phyloP scores from a whole-genome alignment of 2,888 invertebrate genomes.

The Ceratothoa steindachneri region DNA sequence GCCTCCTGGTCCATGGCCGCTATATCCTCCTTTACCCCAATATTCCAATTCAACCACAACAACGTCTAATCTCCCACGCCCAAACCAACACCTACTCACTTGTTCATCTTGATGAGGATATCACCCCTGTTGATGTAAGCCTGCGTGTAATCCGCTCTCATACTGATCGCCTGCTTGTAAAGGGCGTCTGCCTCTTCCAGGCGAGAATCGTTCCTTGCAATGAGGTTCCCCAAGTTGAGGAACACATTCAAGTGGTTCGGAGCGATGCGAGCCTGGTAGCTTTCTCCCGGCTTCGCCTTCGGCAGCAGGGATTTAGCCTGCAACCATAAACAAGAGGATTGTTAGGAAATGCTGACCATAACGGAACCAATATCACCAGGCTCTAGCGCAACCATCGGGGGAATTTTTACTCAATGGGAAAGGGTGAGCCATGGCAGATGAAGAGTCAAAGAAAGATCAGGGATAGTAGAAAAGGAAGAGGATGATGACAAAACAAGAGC shows the following conservation, averaged over 20 bases:
- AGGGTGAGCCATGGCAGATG: not conserved
- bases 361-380: not conserved
- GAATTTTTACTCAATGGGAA: not conserved
- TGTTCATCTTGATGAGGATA: slow-evolving; percentile 87
- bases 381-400: not conserved
- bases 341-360: not conserved
- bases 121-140: slow-evolving; percentile 97
- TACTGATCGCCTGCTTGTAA: slow-evolving; percentile 91
- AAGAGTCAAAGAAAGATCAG: too few relatives aligned
- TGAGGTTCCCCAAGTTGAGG: slow-evolving; percentile 87
- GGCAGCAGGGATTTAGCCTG: slow-evolving; percentile 81
- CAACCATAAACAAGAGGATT: too few relatives aligned
- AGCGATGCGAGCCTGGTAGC: slow-evolving; percentile 90
- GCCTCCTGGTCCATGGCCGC: too few relatives aligned
- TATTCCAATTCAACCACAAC: too few relatives aligned
- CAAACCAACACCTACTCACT: too few relatives aligned
- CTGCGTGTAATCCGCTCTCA: slow-evolving; percentile 92
- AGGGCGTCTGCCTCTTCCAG: slow-evolving; percentile 90
- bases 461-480: too few relatives aligned
- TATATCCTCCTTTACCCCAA: too few relatives aligned
- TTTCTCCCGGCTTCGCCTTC: slow-evolving; percentile 86
- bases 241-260: slow-evolving; percentile 95
- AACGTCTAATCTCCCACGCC: too few relatives aligned
- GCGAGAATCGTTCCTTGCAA: slow-evolving; percentile 84
- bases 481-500: too few relatives aligned